Percentiles rank a stretch among this genome's conserved stretches.
Evolutionary conservation across 2,888 invertebrate species (phyloP).

Genomic region (Leptopterna dolabrata): DNA sequence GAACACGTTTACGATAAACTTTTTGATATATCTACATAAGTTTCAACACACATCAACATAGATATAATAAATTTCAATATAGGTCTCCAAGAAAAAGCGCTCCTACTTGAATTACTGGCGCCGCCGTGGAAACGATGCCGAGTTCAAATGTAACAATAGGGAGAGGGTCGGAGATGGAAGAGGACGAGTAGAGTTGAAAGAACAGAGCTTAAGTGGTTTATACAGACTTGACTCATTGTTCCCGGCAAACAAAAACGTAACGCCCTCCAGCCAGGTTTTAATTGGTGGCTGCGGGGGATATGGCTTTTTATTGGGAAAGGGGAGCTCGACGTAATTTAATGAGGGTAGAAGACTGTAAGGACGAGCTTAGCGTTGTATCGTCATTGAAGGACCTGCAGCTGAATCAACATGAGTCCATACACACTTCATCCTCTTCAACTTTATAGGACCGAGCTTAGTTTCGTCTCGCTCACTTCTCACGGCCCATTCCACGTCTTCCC

Average conservation of each 20-base stretch:
- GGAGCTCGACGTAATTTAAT: slow-evolving; percentile 6
- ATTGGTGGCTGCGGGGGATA: slow-evolving; percentile 22
- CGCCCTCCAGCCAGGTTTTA: slow-evolving; percentile 49
- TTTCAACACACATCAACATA: too few species aligned
- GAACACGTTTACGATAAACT: too few species aligned
- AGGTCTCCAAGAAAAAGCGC: not conserved
- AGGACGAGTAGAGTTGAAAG: slow-evolving; percentile 12
- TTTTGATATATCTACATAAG: too few species aligned
- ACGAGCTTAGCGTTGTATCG: not conserved
- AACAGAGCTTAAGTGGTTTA: slow-evolving; percentile 45
- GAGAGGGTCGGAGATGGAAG: not conserved
- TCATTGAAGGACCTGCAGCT: not conserved
- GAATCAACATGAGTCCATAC: not conserved
- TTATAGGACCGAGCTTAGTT: not conserved
- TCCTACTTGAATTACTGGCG: not conserved
- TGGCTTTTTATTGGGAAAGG: slow-evolving; percentile 24
- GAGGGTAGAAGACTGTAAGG: slow-evolving; percentile 6
- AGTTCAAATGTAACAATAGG: slow-evolving; percentile 23
- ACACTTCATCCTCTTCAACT: not conserved
- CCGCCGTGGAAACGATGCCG: not conserved
- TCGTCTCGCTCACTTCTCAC: not conserved
- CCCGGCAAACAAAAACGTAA: slow-evolving; percentile 33
- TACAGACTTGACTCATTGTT: slow-evolving; percentile 43
- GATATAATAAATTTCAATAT: too few species aligned
- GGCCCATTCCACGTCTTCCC: not conserved